A percentile compares a stretch with the other conserved stretches of the same genome.
Conservation (phyloP, 2,113 vertebrate species). For the Sceloporus tristichus region DNA sequence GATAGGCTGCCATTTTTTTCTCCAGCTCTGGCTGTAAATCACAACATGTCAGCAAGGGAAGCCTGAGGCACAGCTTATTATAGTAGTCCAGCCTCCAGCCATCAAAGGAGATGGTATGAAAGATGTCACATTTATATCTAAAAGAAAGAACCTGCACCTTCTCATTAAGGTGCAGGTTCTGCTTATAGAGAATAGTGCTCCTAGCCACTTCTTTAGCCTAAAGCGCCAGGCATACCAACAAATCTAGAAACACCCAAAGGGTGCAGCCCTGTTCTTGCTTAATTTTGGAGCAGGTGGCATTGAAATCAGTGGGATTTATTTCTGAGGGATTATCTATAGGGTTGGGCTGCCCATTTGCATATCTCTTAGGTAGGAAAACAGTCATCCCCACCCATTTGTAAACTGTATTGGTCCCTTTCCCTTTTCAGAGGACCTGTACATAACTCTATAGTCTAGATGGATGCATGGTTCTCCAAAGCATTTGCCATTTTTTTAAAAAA, state of each 20-base stretch:
- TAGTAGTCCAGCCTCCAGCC: neutral
- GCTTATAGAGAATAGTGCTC: neutral
- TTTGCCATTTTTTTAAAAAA: neutral
- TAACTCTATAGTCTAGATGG: neutral
- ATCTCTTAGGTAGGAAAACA: neutral
- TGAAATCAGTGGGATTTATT: neutral
- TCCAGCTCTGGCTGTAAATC: neutral
- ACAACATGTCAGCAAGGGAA: neutral
- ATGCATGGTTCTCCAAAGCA: neutral
- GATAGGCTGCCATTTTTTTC: neutral
- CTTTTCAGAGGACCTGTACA: neutral
- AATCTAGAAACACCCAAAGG: neutral
- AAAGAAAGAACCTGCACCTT: neutral
- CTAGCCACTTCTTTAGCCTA: neutral
- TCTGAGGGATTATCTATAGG: neutral
- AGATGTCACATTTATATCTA: neutral
- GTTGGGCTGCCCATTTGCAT: neutral
- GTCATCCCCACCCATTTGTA: too few species aligned
- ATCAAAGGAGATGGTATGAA: neutral
- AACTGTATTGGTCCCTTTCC: neutral
- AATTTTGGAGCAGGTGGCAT: neutral
- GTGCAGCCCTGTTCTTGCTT: too few species aligned
- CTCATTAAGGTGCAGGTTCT: neutral
- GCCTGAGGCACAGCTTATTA: slow-evolving; percentile 4
- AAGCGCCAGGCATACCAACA: neutral